phyloP scores from a whole-genome alignment of 2,113 vertebrate genomes.

The Toxostoma redivivum region DNA sequence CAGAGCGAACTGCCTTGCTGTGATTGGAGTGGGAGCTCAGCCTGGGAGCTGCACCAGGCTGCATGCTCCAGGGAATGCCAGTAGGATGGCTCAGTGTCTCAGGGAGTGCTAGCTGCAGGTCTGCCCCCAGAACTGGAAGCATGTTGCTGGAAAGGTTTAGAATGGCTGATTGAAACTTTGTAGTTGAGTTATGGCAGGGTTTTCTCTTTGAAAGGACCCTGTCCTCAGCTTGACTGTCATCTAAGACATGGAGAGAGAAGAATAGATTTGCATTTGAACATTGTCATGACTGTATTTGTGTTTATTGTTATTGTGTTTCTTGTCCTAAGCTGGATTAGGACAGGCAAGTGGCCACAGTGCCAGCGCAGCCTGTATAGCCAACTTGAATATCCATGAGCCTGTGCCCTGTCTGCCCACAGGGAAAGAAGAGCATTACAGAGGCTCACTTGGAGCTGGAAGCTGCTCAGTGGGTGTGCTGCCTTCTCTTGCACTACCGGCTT shows the following conservation, averaged over 20 bases:
- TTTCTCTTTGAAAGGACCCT: not conserved
- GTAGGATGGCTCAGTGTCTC: not conserved
- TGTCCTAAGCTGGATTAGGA: not conserved
- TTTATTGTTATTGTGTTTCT: not conserved
- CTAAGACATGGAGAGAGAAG: not conserved
- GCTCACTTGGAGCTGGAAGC: not conserved
- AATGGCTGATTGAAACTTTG: not conserved
- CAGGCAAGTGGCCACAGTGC: not conserved
- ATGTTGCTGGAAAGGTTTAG: not conserved
- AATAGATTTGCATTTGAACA: not conserved
- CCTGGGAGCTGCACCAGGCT: not conserved
- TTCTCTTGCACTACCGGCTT: not conserved
- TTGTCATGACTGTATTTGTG: not conserved
- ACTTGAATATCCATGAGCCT: not conserved
- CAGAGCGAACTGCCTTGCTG: not conserved
- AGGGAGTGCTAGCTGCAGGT: not conserved
- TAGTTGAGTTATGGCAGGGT: not conserved
- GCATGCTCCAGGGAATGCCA: not conserved
- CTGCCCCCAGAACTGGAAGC: not conserved
- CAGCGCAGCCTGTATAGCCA: accelerated
- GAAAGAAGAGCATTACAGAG: not conserved
- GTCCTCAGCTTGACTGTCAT: not conserved
- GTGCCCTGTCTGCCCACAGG: not conserved
- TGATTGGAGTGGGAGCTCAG: accelerated
- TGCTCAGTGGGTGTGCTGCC: not conserved